phyloP scores from a whole-genome alignment of 2,113 vertebrate species.

The Otus sunia region DNA sequence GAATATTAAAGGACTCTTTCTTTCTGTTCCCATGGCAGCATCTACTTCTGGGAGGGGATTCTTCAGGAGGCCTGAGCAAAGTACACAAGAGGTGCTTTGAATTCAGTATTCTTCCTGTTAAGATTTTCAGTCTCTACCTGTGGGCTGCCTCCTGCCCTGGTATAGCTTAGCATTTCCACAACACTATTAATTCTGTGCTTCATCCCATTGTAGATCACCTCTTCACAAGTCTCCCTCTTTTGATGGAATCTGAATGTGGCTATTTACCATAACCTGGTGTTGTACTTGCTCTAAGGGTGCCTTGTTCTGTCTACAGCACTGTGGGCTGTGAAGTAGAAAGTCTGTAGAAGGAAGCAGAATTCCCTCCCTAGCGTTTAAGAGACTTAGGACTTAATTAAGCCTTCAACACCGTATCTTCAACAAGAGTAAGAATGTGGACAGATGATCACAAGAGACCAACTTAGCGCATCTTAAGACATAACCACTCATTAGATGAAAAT shows the following conservation, averaged over 20 bases:
- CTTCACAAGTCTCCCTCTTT: background rate
- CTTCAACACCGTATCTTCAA: background rate
- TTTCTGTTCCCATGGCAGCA: constrained; percentile 43
- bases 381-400: background rate
- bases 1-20: constrained; percentile 32
- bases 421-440: background rate
- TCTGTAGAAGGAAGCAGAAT: background rate
- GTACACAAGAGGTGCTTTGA: background rate
- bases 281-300: background rate
- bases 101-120: background rate
- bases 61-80: background rate
- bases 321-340: background rate
- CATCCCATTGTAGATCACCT: background rate
- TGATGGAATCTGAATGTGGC: background rate
- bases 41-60: background rate
- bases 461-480: background rate
- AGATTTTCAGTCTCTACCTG: background rate
- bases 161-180: background rate
- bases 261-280: accelerated
- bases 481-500: background rate
- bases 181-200: background rate
- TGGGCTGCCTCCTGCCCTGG: background rate
- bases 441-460: background rate
- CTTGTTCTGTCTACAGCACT: background rate
- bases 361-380: background rate